These are phyloP conservation scores for Pseudolycoriella hygida DNA, from an alignment of 2,888 invertebrate genomes.

Conservation along the genomic window DNA sequence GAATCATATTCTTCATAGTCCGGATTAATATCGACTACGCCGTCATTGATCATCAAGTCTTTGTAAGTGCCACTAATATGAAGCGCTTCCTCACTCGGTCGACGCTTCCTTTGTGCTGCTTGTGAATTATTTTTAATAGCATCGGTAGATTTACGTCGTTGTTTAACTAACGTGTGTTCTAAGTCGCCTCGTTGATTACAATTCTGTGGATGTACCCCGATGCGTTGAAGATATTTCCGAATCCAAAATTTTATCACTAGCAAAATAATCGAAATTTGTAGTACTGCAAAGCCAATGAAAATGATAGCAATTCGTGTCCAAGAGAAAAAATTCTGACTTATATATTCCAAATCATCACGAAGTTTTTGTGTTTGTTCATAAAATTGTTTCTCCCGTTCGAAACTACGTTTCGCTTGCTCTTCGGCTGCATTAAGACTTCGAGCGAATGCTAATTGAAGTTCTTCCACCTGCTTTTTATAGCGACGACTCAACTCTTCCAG, in stretches of 20 bases:
- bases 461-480: conserved; percentile 93
- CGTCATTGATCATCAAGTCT: conserved; percentile 36
- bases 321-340: conserved; percentile 39
- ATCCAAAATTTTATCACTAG: conserved; percentile 3
- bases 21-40: background rate
- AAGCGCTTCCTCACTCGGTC: conserved; percentile 61
- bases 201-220: conserved; percentile 17
- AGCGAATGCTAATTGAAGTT: conserved; percentile 72
- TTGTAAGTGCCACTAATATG: conserved; percentile 39
- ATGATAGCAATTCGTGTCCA: conserved; percentile 14
- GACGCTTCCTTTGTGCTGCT: conserved; percentile 36
- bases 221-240: background rate
- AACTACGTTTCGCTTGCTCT: conserved; percentile 49
- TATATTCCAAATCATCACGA: conserved; percentile 42
- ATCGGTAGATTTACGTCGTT: conserved; percentile 47
- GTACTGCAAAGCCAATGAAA: conserved; percentile 13
- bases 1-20: conserved; percentile 1
- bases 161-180: conserved; percentile 10
- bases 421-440: conserved; percentile 55
- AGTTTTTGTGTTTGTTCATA: conserved; percentile 56
- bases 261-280: conserved; percentile 17
- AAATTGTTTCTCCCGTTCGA: conserved; percentile 60
- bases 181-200: conserved; percentile 13
- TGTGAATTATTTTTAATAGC: conserved; percentile 33
- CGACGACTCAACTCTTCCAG: conserved; percentile 87